Base-by-base conservation (phyloP, 2,888 invertebrate genomes). In the Acrocyrtus sp. region DNA sequence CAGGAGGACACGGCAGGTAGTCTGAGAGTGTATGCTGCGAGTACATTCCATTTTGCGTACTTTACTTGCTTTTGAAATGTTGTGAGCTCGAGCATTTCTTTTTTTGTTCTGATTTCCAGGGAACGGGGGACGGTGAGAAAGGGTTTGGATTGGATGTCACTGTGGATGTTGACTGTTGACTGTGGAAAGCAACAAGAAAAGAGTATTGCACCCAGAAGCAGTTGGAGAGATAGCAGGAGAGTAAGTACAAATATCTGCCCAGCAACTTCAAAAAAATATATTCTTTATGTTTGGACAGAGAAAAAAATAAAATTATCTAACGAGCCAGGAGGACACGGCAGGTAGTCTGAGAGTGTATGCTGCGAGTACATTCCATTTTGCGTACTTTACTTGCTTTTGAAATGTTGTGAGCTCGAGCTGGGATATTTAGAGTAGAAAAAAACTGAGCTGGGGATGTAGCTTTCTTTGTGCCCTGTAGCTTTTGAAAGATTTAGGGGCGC, bases 11-110 rank as follows among this genome's bases (percentile, higher is more conserved):
- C 75, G 29, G 75, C 75, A 75, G 75, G 75, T 58, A 73, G 77
- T 75, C 75, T 48, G n/a, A n/a, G n/a, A n/a, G n/a, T n/a, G n/a
- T n/a, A n/a, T n/a, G n/a, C n/a, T n/a, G n/a, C n/a, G n/a, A n/a
- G n/a, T n/a, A n/a, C n/a, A n/a, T n/a, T n/a, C 39, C 48, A 57
- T 45, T 67, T 61, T 67, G 58, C 67, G 67, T 67, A 67, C 67
- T 67, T 67, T 67, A 67, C 67, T 45, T 34, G 60, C 60, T 67
- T 67, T 51, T 27, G 15, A 24, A 43, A 60, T 47, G 62, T 69
- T 41, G 65, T 72, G 69, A 76, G 72, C 74, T 67, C 72, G 74
- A 72, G 72, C 74, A 68, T 73, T 56, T 62, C 56, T 54, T 67
- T 75, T 53, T 62, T 43, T 57, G 53, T 72, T 65, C 22, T 48